Evolutionary conservation across 2,888 invertebrate genomes (phyloP), one percentile per base, ranked within the genome.

Genomic region (Callosobruchus maculatus): DNA sequence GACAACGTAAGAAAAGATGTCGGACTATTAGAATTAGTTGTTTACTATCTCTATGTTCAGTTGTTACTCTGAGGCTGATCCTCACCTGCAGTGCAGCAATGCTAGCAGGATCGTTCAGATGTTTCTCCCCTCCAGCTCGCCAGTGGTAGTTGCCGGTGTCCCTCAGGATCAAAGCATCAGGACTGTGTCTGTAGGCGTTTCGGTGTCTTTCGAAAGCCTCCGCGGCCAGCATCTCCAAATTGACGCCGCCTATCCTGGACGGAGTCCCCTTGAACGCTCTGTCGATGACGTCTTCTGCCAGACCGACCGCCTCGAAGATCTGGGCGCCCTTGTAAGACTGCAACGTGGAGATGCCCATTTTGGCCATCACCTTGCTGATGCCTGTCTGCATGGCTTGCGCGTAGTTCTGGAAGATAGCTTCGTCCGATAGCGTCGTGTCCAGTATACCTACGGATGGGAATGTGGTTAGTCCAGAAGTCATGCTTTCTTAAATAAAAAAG

Each of bases 271-370:
- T 95, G 89, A 99, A 99, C 87, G 99, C 98, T 83, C 95, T 95
- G 74, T 97, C 95, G 76, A 99, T 92, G 0, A 99, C 95, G 83
- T 99, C 98, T 75, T 94, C 92, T 67, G 95, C 93, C 70, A 99
- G 87, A 0, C 99, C 99, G 13, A 99, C 98, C 0, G 98, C 98
- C 88, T 99, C 99, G 85, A 99, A 99, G 82, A 99, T 99, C 89
- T 99, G 99, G 0, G 99, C 99, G 78, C 98, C 96, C 89, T 98
- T 99, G 88, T 99, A 99, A 0, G 98, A 98, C 86, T 99, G 99
- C 68, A 99, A 89, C 0, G 99, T 99, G 74, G 97, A 98, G 84
- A 99, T 99, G 74, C 99, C 99, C 99, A 99, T 99, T 87, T 99
- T 99, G 4, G 99, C 99, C 99, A 99, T 99, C 0, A 92, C 96